These are phyloP conservation scores for Lycophotia porphyrea DNA, from an alignment of 2,888 invertebrate species.

Conservation along the genomic window DNA sequence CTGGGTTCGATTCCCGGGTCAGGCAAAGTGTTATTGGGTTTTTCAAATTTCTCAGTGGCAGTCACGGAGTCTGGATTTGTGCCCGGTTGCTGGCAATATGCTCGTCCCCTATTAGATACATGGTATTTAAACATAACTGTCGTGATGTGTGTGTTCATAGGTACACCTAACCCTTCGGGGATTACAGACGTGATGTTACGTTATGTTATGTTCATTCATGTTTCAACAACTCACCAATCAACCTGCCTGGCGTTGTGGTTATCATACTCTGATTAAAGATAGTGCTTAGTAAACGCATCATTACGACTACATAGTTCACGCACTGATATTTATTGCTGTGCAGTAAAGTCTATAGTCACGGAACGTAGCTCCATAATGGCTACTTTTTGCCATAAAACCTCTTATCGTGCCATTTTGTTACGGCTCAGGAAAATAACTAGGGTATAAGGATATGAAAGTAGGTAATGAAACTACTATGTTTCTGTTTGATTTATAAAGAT, in stretches of 20 bases:
- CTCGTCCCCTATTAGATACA: no score
- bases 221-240: not conserved
- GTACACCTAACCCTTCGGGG: not conserved
- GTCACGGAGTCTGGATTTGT: no score
- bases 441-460: slow-evolving; percentile 2
- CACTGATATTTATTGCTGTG: slow-evolving; percentile 39
- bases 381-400: slow-evolving; percentile 24
- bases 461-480: not conserved
- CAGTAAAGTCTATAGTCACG: slow-evolving; percentile 41
- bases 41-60: no score
- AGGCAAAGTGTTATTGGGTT: no score
- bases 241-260: not conserved
- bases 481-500: not conserved
- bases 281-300: not conserved
- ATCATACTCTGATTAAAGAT: not conserved
- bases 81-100: no score
- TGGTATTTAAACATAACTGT: no score
- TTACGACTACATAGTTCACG: slow-evolving; percentile 1
- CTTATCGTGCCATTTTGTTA: slow-evolving; percentile 37
- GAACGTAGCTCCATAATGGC: slow-evolving; percentile 31
- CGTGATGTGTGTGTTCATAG: no score
- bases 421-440: not conserved
- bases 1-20: no score
- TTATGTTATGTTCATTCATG: not conserved
- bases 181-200: not conserved